Conservation (phyloP, 2,113 vertebrate genomes). For the Macrotis lagotis region DNA sequence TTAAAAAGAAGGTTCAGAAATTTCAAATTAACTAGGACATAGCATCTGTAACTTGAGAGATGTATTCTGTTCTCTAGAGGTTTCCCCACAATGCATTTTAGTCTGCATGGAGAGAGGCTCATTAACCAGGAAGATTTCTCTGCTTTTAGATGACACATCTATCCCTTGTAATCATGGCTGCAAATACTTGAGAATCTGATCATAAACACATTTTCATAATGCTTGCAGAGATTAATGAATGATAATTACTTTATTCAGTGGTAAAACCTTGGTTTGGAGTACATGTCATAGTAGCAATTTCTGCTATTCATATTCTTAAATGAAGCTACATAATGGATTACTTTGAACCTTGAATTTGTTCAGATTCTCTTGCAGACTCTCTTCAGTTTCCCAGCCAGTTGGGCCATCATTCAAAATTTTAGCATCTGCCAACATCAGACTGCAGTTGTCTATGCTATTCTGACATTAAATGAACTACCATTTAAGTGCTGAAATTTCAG, state of each 20-base stretch:
- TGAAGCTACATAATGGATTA: slow-evolving; percentile 43
- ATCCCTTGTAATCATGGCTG: slow-evolving; percentile 56
- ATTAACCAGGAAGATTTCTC: slow-evolving; percentile 69
- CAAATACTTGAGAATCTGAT: slow-evolving; percentile 51
- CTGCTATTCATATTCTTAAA: slow-evolving; percentile 64
- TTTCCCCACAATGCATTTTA: slow-evolving; percentile 55
- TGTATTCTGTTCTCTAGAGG: slow-evolving; percentile 43
- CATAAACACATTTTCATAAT: slow-evolving; percentile 60
- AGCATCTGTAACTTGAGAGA: slow-evolving; percentile 48
- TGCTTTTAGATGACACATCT: slow-evolving; percentile 68
- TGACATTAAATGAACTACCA: slow-evolving; percentile 50
- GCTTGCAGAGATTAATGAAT: slow-evolving; percentile 59
- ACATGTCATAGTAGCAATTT: slow-evolving; percentile 31
- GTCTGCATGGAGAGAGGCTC: slow-evolving; percentile 54
- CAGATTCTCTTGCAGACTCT: background rate
- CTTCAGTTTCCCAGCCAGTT: slow-evolving; percentile 34
- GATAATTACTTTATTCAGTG: slow-evolving; percentile 70
- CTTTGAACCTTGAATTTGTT: slow-evolving; percentile 37
- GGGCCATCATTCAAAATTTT: slow-evolving; percentile 46
- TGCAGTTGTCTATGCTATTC: slow-evolving; percentile 56
- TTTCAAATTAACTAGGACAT: slow-evolving; percentile 47
- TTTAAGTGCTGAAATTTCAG: slow-evolving; percentile 64
- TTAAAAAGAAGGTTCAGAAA: slow-evolving; percentile 41
- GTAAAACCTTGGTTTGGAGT: slow-evolving; percentile 55
- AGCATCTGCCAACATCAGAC: slow-evolving; percentile 30